phyloP scores from a whole-genome alignment of 2,797 vertebrate genomes.

The Aeoliscus strigatus region DNA sequence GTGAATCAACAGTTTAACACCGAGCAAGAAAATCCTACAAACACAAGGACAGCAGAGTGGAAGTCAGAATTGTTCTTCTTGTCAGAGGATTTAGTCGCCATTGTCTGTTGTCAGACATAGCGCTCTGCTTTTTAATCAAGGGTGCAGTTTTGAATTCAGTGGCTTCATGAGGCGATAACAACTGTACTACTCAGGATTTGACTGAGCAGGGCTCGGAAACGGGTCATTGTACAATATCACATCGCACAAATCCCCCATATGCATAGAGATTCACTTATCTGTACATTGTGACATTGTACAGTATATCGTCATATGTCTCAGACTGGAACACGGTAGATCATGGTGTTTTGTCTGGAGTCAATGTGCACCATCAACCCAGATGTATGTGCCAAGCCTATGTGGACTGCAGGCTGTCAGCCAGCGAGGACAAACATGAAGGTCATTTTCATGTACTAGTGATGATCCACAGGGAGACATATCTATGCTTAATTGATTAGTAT shows the following conservation, averaged over 20 bases:
- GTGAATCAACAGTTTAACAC: constrained; percentile 18
- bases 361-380: constrained; percentile 1
- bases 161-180: constrained; percentile 38
- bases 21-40: constrained; percentile 11
- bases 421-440: background rate
- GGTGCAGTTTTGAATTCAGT: constrained; percentile 40
- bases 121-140: constrained; percentile 51
- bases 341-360: background rate
- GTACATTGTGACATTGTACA: constrained; percentile 3
- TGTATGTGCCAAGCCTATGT: background rate
- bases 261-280: constrained; percentile 11
- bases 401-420: background rate
- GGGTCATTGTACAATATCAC: constrained; percentile 14
- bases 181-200: constrained; percentile 14
- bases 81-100: constrained; percentile 56
- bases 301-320: constrained; percentile 4
- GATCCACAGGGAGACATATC: background rate
- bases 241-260: constrained; percentile 11
- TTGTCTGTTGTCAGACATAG: constrained; percentile 49
- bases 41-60: constrained; percentile 20
- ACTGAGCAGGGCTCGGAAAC: constrained; percentile 3
- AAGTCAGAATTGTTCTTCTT: constrained; percentile 35
- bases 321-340: background rate
- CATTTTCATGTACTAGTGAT: constrained; percentile 1
- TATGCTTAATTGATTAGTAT: background rate